A percentile compares a stretch with the other conserved stretches of the same genome.
These are phyloP conservation scores for Marmota flaviventris DNA, from an alignment of 2,113 vertebrate genomes.

Conservation along the genomic window DNA sequence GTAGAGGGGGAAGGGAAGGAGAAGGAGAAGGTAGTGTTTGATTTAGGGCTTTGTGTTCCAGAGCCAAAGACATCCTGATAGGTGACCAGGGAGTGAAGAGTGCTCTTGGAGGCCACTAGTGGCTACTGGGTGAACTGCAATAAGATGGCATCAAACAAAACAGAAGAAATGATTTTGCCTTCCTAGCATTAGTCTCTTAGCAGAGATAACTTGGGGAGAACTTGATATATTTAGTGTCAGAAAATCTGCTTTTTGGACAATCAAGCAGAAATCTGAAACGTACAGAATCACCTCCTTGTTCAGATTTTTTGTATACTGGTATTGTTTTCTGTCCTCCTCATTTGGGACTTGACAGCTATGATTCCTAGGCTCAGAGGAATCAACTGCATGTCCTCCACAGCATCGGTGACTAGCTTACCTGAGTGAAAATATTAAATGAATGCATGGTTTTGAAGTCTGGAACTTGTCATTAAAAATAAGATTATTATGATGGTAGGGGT, in stretches of 20 bases:
- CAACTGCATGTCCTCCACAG: background rate
- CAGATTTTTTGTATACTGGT: background rate
- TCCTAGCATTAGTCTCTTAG: background rate
- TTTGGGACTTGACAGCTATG: background rate
- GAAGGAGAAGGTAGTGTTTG: background rate
- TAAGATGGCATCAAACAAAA: background rate
- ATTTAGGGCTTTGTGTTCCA: background rate
- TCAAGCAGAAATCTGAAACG: conserved; percentile 8
- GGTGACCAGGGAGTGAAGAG: background rate
- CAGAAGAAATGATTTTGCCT: background rate
- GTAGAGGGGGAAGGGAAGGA: too few species aligned
- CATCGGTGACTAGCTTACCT: background rate
- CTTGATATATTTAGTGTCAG: background rate
- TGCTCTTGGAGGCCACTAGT: background rate
- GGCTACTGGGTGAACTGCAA: conserved; percentile 43
- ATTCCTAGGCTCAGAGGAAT: background rate
- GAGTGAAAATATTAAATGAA: background rate
- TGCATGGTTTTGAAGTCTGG: background rate
- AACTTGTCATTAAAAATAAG: conserved; percentile 1
- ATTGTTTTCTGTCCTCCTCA: background rate
- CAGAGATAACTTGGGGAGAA: background rate
- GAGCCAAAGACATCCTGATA: background rate
- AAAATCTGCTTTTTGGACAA: background rate
- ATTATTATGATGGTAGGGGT: background rate
- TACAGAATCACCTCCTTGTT: background rate